Evolutionary conservation across 1,140 invertebrate species (phyloP).

Genomic region (Harpegnathos saltator): DNA sequence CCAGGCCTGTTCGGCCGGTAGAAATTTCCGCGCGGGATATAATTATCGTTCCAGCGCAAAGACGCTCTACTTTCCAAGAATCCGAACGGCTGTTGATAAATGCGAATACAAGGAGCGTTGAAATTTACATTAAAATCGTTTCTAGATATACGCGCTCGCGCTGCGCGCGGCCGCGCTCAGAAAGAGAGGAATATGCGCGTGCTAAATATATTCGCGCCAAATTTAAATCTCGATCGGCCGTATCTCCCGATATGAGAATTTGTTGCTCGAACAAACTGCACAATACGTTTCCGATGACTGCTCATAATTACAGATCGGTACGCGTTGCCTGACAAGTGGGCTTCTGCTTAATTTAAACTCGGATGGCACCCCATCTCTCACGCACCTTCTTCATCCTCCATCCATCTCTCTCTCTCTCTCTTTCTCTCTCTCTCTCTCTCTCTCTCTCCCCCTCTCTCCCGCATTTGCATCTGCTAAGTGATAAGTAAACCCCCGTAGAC

Average conservation of each 20-base stretch:
- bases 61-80: constrained; percentile 38
- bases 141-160: constrained; percentile 25
- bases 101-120: constrained; percentile 38
- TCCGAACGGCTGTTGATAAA: constrained; percentile 37
- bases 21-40: constrained; percentile 44
- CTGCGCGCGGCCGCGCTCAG: background rate
- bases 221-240: background rate
- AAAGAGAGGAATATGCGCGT: background rate
- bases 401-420: constrained; percentile 45
- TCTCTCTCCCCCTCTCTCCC: background rate
- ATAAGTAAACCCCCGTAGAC: constrained; percentile 85
- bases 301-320: constrained; percentile 54
- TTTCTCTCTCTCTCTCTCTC: background rate
- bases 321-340: constrained; percentile 72
- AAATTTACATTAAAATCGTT: constrained; percentile 42
- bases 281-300: constrained; percentile 21
- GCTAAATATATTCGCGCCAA: constrained; percentile 23
- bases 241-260: constrained; percentile 15
- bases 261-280: background rate
- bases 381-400: constrained; percentile 14
- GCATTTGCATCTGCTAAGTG: constrained; percentile 85
- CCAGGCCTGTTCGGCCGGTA: constrained; percentile 32
- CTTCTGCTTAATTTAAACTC: constrained; percentile 82
- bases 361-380: constrained; percentile 46
- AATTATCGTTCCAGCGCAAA: constrained; percentile 45